Percentiles rank a stretch among this genome's conserved stretches.
Conservation (phyloP, 2,888 invertebrate species). For the Diadegma fenestrale region DNA sequence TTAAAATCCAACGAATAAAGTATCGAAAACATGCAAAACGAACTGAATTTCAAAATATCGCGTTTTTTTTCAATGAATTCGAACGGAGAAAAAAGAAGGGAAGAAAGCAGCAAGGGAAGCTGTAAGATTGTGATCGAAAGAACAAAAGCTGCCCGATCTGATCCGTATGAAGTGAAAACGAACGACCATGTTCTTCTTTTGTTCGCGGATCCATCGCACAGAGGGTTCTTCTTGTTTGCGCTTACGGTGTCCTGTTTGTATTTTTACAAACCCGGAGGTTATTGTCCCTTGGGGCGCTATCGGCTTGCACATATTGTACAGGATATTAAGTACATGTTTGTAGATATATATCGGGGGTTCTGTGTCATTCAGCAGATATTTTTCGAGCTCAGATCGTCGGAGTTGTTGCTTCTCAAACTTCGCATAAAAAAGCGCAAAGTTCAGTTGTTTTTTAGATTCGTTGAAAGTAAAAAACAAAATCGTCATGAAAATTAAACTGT, state of each 20-base stretch:
- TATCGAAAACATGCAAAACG: background rate
- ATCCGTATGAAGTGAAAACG: slow-evolving; percentile 53
- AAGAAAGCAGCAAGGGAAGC: slow-evolving; percentile 36
- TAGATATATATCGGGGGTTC: background rate
- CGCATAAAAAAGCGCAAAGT: background rate
- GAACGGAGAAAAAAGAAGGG: slow-evolving; percentile 54
- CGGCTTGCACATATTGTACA: slow-evolving; percentile 40
- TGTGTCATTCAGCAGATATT: background rate
- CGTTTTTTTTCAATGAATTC: background rate
- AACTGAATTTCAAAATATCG: background rate
- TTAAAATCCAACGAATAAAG: background rate
- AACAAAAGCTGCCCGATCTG: slow-evolving; percentile 80
- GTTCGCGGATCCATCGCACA: slow-evolving; percentile 69
- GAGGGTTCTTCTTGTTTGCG: slow-evolving; percentile 38
- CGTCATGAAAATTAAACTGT: background rate
- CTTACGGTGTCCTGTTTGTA: slow-evolving; percentile 72
- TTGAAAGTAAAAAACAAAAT: background rate
- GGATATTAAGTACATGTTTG: slow-evolving; percentile 27
- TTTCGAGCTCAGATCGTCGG: background rate
- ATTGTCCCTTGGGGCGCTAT: slow-evolving; percentile 58
- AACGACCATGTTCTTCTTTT: slow-evolving; percentile 69
- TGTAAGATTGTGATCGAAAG: slow-evolving; percentile 76
- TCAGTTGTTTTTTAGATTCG: background rate
- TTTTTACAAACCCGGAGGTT: slow-evolving; percentile 56
- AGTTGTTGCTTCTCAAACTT: background rate